Percentiles rank a stretch among this genome's conserved stretches.
phyloP scores from a whole-genome alignment of 2,797 vertebrate genomes.

The Chaetodon trifasciatus region DNA sequence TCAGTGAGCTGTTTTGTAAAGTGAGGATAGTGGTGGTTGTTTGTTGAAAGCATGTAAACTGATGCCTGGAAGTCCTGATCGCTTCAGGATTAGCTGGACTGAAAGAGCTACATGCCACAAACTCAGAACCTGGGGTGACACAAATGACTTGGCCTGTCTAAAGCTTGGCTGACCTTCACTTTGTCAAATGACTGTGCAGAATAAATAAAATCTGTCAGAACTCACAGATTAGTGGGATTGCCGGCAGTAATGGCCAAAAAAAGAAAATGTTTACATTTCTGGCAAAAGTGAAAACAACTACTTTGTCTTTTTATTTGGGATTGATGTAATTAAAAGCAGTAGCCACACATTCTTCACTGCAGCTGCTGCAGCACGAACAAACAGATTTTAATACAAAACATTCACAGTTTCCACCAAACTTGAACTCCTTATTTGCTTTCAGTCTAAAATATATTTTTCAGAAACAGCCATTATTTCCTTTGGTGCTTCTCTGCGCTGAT shows the following conservation, averaged over 20 bases:
- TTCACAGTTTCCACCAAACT: not conserved
- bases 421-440: not conserved
- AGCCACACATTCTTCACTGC: not conserved
- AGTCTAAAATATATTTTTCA: not conserved
- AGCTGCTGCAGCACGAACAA: not conserved
- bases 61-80: constrained; percentile 64
- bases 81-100: constrained; percentile 58
- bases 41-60: constrained; percentile 71
- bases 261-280: not conserved
- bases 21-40: constrained; percentile 51
- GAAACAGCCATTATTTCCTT: not conserved
- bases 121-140: constrained; percentile 36
- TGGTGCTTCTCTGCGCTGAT: not conserved
- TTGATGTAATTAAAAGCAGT: not conserved
- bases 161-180: constrained; percentile 39
- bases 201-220: not conserved
- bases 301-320: not conserved
- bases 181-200: constrained; percentile 18
- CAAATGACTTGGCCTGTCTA: constrained; percentile 18
- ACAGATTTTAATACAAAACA: not conserved
- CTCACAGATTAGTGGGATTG: not conserved
- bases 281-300: too few relatives aligned
- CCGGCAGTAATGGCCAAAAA: not conserved
- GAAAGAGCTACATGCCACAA: constrained; percentile 53
- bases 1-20: constrained; percentile 52